Base-by-base conservation (phyloP, 1,140 invertebrate genomes). In the Formica exsecta region DNA sequence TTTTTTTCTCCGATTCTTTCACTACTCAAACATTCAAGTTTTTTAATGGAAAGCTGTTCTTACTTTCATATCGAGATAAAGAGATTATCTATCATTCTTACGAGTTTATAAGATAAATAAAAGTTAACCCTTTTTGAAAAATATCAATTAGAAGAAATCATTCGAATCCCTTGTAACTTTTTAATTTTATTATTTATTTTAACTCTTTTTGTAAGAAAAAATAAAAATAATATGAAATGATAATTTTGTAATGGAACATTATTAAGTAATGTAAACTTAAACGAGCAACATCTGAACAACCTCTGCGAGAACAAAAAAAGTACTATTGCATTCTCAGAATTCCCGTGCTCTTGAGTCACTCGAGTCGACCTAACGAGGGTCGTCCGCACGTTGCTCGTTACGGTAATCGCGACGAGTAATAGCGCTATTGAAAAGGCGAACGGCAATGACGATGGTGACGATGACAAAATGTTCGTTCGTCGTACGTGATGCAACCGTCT, bases 401-500 rank as follows among this genome's bases (percentile, higher is more conserved):
- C 16, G 65, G 41, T 80, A 36, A 71, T 41, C 36, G 38, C 77
- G 65, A 51, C 64, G 44, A n/a, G 57, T 36, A 65, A 70, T 80
- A 59, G 66, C n/a, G 9, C 54, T 59, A 61, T 74, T 74, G 79
- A 74, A 74, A 74, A n/a, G 7, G 25, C 13, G 16, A 51, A 3
- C 54, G 79, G 66, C 66, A 71, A 73, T 83, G 79, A 62, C 68
- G 32, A 19, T 64, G 13, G 44, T 62, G 54, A 25, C 38, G 68
- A 83, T 83, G 79, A 83, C 68, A 62, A 74, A 74, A 54, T 74
- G 61, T 48, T 36, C 38, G 54, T 48, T 25, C 13, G 32, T 44
- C 38, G 51, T 41, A 81, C n/a, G 51, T n/a, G 66, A 81, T 44
- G 59, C n/a, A 38, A 79, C 7, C 61, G 11, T 32, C 32, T 32